Evolutionary conservation across 1,140 invertebrate species (phyloP).

Genomic region (Zaprionus vittiger): DNA sequence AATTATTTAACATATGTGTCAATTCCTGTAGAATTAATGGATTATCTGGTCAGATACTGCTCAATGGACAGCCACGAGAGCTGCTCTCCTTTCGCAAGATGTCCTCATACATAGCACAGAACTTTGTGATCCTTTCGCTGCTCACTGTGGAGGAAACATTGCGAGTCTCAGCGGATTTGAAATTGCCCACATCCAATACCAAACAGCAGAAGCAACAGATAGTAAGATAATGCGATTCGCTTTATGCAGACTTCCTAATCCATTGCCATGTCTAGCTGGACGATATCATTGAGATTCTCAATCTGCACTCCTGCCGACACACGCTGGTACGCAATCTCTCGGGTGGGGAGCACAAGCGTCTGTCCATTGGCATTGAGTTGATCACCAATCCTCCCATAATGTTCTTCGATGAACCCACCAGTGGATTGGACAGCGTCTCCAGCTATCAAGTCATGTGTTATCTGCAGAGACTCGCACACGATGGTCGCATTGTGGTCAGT

Average conservation of each 20-base stretch:
- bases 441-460: conserved; percentile 89
- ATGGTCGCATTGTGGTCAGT: conserved; percentile 92
- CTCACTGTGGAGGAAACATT: conserved; percentile 88
- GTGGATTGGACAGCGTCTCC: conserved; percentile 91
- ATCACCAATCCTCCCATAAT: conserved; percentile 91
- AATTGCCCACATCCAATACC: conserved; percentile 81
- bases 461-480: conserved; percentile 88
- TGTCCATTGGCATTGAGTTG: conserved; percentile 93
- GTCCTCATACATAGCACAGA: conserved; percentile 89
- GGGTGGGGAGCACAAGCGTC: conserved; percentile 93
- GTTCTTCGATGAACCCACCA: conserved; percentile 90
- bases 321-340: conserved; percentile 89
- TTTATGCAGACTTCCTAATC: too few relatives aligned
- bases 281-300: conserved; percentile 86
- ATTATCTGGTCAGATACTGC: conserved; percentile 88
- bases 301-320: conserved; percentile 86
- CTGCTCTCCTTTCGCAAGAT: conserved; percentile 88
- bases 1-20: not conserved
- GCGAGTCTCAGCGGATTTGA: conserved; percentile 87
- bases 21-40: conserved; percentile 53
- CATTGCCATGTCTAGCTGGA: too few relatives aligned
- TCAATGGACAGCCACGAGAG: conserved; percentile 91
- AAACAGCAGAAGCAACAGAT: conserved; percentile 56
- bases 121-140: conserved; percentile 88
- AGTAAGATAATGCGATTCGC: too few relatives aligned